phyloP scores from a whole-genome alignment of 30 jellyfish, hydroid and myxozoan genomes.

The Aurelia aurita complex sp. Pacific region DNA sequence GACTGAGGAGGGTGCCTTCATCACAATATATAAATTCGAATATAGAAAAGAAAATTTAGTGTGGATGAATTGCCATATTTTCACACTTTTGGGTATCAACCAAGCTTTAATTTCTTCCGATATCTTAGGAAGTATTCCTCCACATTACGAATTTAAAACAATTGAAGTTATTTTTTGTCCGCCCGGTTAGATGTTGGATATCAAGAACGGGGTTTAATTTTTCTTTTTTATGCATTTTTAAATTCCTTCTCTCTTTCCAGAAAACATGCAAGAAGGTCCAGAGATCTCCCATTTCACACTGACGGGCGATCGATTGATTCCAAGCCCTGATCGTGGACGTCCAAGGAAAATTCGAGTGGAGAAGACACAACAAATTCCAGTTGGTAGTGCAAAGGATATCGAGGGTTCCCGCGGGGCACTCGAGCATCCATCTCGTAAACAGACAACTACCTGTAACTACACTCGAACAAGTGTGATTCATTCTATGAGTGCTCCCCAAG shows the following conservation, averaged over 20 bases:
- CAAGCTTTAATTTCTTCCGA: too few species aligned
- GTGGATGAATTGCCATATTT: too few species aligned
- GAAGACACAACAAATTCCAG: constrained; percentile 86
- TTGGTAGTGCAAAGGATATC: constrained; percentile 85
- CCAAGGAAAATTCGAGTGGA: constrained; percentile 95
- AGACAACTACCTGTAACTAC: constrained; percentile 49
- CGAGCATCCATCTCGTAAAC: constrained; percentile 68
- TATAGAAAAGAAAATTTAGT: too few species aligned
- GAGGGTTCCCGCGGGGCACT: constrained; percentile 86
- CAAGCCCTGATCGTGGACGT: constrained; percentile 97
- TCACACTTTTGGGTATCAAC: too few species aligned
- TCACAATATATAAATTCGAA: too few species aligned
- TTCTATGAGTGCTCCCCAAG: constrained; percentile 72
- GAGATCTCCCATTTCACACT: constrained; percentile 92
- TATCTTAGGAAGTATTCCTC: too few species aligned
- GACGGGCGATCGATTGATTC: constrained; percentile 82
- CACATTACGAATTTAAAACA: too few species aligned
- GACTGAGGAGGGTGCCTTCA: too few species aligned
- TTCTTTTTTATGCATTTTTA: too few species aligned
- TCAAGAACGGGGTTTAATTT: too few species aligned
- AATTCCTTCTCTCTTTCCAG: constrained; percentile 4
- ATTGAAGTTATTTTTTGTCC: too few species aligned
- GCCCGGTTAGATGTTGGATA: too few species aligned
- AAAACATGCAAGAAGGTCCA: constrained; percentile 61
- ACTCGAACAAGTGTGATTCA: constrained; percentile 96